These are phyloP conservation scores for Tenthredo livida DNA, from an alignment of 2,888 invertebrate species.

Conservation along the genomic window DNA sequence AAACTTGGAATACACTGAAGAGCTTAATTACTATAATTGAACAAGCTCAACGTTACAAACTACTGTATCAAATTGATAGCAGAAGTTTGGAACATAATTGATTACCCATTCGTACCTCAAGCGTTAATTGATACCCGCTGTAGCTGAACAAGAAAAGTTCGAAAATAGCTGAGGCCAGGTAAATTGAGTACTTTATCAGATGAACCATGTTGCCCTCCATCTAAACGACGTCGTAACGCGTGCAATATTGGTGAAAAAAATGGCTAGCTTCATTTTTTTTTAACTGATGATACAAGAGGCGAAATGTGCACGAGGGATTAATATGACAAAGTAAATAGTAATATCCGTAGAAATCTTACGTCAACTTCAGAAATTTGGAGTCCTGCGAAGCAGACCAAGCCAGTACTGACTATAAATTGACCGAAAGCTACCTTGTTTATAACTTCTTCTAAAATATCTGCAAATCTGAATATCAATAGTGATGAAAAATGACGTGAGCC, in stretches of 20 bases:
- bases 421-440: conserved; percentile 69
- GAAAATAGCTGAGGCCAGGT: conserved; percentile 67
- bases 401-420: conserved; percentile 71
- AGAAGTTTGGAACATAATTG: neutral
- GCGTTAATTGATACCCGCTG: conserved; percentile 68
- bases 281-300: too few species aligned
- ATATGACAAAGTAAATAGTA: too few species aligned
- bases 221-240: conserved; percentile 54
- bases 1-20: too few species aligned
- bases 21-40: neutral
- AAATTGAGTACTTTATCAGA: conserved; percentile 67
- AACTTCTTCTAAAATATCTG: conserved; percentile 68
- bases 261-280: too few species aligned
- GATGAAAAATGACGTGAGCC: neutral
- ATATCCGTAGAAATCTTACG: conserved; percentile 58
- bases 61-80: neutral
- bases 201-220: conserved; percentile 65
- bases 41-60: too few species aligned
- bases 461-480: conserved; percentile 64
- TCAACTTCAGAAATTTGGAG: conserved; percentile 68
- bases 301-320: too few species aligned
- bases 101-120: conserved; percentile 62
- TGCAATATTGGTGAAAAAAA: too few species aligned
- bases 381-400: conserved; percentile 71
- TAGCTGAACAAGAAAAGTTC: conserved; percentile 72